Conservation (phyloP, 2,888 invertebrate genomes). For the Ctenicera cuprea region DNA sequence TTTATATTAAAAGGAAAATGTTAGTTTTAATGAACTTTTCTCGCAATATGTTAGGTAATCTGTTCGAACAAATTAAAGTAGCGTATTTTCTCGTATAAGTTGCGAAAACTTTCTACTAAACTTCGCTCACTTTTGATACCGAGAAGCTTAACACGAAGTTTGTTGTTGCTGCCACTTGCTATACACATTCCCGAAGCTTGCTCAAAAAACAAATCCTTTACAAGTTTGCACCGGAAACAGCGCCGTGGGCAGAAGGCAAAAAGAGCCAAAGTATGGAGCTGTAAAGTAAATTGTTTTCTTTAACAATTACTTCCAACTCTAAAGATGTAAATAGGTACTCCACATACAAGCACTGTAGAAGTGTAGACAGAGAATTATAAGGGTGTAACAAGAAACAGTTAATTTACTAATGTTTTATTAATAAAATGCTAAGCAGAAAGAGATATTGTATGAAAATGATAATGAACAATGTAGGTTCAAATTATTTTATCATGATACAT, state of each 20-base stretch:
- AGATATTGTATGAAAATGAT: too few species aligned
- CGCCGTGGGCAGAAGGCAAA: constrained; percentile 49
- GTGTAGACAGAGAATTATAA: too few species aligned
- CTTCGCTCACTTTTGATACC: constrained; percentile 52
- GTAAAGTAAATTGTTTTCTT: constrained; percentile 37
- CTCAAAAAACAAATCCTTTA: constrained; percentile 60
- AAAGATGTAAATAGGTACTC: background rate
- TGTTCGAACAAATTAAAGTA: constrained; percentile 50
- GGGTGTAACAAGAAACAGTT: too few species aligned
- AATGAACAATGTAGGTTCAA: too few species aligned
- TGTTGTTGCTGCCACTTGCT: constrained; percentile 54
- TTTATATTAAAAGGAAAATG: constrained; percentile 8
- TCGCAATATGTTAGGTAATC: constrained; percentile 46
- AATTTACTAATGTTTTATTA: too few species aligned
- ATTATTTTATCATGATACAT: too few species aligned
- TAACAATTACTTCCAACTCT: constrained; percentile 29
- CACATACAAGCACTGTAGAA: background rate
- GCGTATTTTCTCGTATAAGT: constrained; percentile 48
- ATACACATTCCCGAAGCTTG: constrained; percentile 56
- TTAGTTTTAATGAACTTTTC: constrained; percentile 29
- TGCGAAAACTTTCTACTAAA: constrained; percentile 47
- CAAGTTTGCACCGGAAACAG: constrained; percentile 57
- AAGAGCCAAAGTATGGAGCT: constrained; percentile 34
- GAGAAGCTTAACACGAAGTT: constrained; percentile 54
- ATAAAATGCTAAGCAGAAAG: too few species aligned